A percentile compares a stretch with the other conserved stretches of the same genome.
Conservation (phyloP, 2,113 vertebrate genomes). For the Pongo pygmaeus region DNA sequence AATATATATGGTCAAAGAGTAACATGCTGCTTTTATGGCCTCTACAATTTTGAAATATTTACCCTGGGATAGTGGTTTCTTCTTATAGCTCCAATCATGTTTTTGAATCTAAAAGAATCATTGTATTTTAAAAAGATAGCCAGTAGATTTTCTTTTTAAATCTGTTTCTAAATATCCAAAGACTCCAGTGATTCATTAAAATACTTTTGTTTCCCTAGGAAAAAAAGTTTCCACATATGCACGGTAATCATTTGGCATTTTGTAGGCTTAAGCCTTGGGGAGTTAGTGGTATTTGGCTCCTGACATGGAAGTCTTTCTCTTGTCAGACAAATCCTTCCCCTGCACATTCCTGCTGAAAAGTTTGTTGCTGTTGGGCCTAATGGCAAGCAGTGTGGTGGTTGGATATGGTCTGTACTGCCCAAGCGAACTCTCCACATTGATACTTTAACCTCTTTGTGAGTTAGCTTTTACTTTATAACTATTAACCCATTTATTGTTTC, state of each 20-base stretch:
- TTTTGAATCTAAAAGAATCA: neutral
- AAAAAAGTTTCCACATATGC: conserved; percentile 71
- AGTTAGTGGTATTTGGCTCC: conserved; percentile 78
- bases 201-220: conserved; percentile 71
- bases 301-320: conserved; percentile 72
- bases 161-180: conserved; percentile 58
- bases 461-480: neutral
- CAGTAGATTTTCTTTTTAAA: neutral
- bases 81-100: neutral
- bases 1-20: neutral
- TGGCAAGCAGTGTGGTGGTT: conserved; percentile 17
- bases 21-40: neutral
- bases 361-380: conserved; percentile 44
- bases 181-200: conserved; percentile 71
- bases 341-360: conserved; percentile 59
- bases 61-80: neutral
- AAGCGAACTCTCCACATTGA: neutral
- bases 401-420: neutral
- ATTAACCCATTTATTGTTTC: neutral
- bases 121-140: conserved; percentile 30
- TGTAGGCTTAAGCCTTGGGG: conserved; percentile 60
- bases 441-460: neutral
- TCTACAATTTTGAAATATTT: conserved; percentile 4
- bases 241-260: conserved; percentile 73
- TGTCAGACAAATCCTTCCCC: conserved; percentile 71